Evolutionary conservation across 2,888 invertebrate genomes (phyloP).

Genomic region (Tachina grossa): DNA sequence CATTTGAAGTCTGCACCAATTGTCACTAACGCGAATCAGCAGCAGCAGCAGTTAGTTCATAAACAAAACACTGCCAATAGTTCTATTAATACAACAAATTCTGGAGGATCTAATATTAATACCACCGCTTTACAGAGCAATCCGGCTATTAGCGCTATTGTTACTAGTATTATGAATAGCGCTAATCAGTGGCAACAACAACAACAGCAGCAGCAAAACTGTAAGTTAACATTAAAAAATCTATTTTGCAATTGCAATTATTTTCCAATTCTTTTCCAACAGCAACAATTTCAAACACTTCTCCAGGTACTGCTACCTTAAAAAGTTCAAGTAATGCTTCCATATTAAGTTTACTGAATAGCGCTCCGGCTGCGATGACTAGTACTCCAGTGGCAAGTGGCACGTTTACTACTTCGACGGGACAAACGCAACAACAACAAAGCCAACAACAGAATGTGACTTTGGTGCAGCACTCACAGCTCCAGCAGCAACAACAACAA

Average conservation of each 20-base stretch:
- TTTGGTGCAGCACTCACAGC: conserved; percentile 76
- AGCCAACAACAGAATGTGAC: conserved; percentile 75
- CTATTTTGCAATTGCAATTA: neutral
- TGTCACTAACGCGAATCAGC: conserved; percentile 77
- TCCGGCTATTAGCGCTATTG: conserved; percentile 89
- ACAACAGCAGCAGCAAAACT: conserved; percentile 74
- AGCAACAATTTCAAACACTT: conserved; percentile 63
- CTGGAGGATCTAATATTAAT: conserved; percentile 66
- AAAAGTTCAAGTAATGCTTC: conserved; percentile 85
- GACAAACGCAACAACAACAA: conserved; percentile 74
- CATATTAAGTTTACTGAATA: conserved; percentile 90
- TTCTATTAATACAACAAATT: conserved; percentile 73
- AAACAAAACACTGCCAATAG: conserved; percentile 72
- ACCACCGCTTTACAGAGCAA: conserved; percentile 81
- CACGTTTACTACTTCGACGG: conserved; percentile 79
- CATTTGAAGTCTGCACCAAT: conserved; percentile 85
- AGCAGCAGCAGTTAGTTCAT: conserved; percentile 73
- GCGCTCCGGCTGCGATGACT: conserved; percentile 89
- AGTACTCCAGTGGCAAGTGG: conserved; percentile 85
- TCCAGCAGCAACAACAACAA: conserved; percentile 76
- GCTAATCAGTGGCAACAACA: conserved; percentile 91
- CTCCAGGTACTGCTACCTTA: conserved; percentile 66
- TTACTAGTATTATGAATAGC: conserved; percentile 91
- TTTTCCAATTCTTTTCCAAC: conserved; percentile 27
- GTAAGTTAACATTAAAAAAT: conserved; percentile 54